A percentile compares a stretch with the other conserved stretches of the same genome.
Evolutionary conservation across 2,888 invertebrate genomes (phyloP).

Genomic region (Ctena decussata): DNA sequence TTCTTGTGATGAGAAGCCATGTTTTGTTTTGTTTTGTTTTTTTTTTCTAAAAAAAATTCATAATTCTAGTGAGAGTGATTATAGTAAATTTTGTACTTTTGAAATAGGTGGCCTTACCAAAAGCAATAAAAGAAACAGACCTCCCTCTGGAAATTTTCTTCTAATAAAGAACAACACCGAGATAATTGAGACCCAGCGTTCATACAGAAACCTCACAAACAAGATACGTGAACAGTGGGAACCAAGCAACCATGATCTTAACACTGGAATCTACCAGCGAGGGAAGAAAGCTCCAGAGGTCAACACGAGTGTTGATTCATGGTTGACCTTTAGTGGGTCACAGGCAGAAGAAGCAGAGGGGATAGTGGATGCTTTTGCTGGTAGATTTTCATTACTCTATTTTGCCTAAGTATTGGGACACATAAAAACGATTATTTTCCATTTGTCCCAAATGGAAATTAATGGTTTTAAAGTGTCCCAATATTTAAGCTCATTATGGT

Average conservation of each 20-base stretch:
- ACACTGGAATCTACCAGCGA: slow-evolving; percentile 77
- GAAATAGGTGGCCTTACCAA: neutral
- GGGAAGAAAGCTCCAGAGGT: slow-evolving; percentile 76
- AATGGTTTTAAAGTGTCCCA: no score
- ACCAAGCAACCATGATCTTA: slow-evolving; percentile 76
- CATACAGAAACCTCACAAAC: slow-evolving; percentile 69
- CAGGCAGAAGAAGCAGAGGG: slow-evolving; percentile 72
- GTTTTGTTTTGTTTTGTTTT: no score
- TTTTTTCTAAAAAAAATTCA: no score
- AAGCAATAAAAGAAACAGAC: neutral
- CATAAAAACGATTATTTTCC: no score
- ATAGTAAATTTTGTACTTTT: no score
- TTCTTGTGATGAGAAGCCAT: no score
- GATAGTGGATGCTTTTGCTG: slow-evolving; percentile 82
- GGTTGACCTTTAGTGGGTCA: slow-evolving; percentile 82
- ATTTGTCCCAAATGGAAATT: no score
- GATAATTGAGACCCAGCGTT: slow-evolving; percentile 65
- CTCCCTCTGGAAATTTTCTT: neutral
- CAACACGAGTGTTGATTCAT: slow-evolving; percentile 73
- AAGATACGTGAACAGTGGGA: slow-evolving; percentile 78
- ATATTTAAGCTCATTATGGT: no score
- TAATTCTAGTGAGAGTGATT: no score
- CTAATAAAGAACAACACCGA: slow-evolving; percentile 56
- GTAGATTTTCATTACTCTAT: slow-evolving; percentile 71
- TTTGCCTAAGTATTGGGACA: no score